Conservation (phyloP, 2,797 vertebrate genomes). For the Netta rufina region DNA sequence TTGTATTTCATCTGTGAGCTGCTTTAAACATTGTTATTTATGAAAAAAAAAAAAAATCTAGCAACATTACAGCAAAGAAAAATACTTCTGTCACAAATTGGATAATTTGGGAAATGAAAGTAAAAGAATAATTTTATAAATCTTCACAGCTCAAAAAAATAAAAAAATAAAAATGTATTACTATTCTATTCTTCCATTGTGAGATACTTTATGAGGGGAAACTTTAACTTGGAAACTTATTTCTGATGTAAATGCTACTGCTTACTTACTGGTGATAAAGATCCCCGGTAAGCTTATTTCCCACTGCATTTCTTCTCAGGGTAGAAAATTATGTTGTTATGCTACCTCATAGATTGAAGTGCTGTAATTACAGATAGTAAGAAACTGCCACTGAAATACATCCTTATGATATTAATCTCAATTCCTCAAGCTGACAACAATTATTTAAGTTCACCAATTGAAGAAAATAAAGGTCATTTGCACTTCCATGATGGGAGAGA, state of each 20-base stretch:
- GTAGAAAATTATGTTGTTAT: not conserved
- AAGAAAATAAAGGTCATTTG: not conserved
- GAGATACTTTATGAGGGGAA: not conserved
- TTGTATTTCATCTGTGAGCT: not conserved
- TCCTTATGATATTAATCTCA: conserved; percentile 19
- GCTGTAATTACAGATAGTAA: not conserved
- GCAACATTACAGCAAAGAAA: not conserved
- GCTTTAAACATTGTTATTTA: conserved; percentile 9
- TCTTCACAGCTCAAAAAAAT: not conserved
- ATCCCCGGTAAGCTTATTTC: not conserved
- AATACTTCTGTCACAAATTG: not conserved
- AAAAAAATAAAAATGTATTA: not conserved
- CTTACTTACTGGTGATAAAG: not conserved
- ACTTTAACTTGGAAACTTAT: not conserved
- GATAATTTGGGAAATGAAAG: not conserved
- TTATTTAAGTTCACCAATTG: not conserved
- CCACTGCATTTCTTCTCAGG: not conserved
- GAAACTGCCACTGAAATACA: not conserved
- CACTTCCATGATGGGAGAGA: not conserved
- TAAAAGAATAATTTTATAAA: not conserved
- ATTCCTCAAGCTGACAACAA: not conserved
- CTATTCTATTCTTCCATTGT: not conserved
- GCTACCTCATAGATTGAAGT: not conserved
- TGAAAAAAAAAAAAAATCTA: not conserved
- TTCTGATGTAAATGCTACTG: not conserved